Conservation (phyloP, 2,888 invertebrate genomes). For the Pandemis corylana region DNA sequence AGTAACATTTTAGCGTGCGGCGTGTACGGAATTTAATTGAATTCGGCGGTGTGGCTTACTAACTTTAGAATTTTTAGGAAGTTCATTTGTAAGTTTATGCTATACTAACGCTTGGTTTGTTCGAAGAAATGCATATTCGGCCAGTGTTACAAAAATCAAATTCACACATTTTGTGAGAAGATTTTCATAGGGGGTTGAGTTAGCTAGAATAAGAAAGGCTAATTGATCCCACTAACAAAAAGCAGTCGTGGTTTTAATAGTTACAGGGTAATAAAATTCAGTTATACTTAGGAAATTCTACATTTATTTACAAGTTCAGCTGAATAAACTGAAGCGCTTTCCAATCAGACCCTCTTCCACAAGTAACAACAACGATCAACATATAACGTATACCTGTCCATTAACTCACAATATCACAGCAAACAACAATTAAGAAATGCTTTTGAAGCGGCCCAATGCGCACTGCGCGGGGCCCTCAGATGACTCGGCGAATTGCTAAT, state of each 20-base stretch:
- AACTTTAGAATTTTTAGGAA: not conserved
- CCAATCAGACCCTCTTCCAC: slow-evolving; percentile 60
- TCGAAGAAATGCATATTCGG: not conserved
- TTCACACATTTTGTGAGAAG: not conserved
- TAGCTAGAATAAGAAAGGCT: not conserved
- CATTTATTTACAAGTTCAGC: slow-evolving; percentile 80
- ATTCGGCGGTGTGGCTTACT: slow-evolving; percentile 2
- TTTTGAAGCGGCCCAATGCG: slow-evolving; percentile 68
- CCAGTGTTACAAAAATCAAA: too few relatives aligned
- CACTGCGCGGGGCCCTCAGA: slow-evolving; percentile 64
- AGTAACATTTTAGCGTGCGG: slow-evolving; percentile 26
- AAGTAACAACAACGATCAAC: slow-evolving; percentile 71
- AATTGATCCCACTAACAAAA: not conserved
- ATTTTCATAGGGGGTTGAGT: not conserved
- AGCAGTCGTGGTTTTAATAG: not conserved
- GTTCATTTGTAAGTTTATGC: not conserved
- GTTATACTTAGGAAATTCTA: slow-evolving; percentile 55
- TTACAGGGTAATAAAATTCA: slow-evolving; percentile 39
- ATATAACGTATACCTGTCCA: slow-evolving; percentile 70
- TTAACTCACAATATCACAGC: slow-evolving; percentile 84
- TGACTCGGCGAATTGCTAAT: slow-evolving; percentile 79
- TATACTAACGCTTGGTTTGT: not conserved
- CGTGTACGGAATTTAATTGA: slow-evolving; percentile 14
- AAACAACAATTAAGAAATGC: slow-evolving; percentile 82
- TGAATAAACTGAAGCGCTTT: slow-evolving; percentile 61